Conservation (phyloP, 2,113 vertebrate species). For the Sialia sialis region DNA sequence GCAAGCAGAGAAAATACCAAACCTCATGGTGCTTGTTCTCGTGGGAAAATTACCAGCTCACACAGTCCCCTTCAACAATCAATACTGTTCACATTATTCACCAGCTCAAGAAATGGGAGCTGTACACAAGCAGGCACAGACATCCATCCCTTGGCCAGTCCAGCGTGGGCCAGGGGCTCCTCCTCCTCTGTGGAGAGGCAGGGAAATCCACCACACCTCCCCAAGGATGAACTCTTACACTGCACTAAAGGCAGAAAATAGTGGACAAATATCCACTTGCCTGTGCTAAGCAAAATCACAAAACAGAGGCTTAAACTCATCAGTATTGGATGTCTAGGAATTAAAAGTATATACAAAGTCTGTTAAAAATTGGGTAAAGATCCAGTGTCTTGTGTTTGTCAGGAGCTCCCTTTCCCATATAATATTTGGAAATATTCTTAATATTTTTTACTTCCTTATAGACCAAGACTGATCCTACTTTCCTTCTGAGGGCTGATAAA, state of each 20-base stretch:
- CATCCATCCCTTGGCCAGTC: fast-evolving
- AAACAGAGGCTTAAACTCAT: not conserved
- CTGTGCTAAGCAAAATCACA: not conserved
- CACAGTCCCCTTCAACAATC: not conserved
- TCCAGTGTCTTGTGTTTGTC: not conserved
- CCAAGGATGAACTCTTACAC: fast-evolving
- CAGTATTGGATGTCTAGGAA: not conserved
- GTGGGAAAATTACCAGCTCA: not conserved
- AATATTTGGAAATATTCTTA: not conserved
- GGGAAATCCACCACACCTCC: fast-evolving
- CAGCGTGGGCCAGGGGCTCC: not conserved
- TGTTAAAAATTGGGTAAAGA: not conserved
- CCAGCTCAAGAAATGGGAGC: not conserved
- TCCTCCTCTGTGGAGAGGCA: not conserved
- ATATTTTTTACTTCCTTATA: not conserved
- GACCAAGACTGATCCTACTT: not conserved
- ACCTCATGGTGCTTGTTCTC: not conserved
- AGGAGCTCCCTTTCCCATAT: not conserved
- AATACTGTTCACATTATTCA: not conserved
- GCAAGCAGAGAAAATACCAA: not conserved
- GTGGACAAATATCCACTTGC: not conserved
- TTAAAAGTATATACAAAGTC: not conserved
- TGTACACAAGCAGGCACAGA: not conserved
- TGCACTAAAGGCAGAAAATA: not conserved
- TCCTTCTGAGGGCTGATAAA: not conserved